Conservation (phyloP, 1,140 invertebrate genomes). For the Lucilia sericata region DNA sequence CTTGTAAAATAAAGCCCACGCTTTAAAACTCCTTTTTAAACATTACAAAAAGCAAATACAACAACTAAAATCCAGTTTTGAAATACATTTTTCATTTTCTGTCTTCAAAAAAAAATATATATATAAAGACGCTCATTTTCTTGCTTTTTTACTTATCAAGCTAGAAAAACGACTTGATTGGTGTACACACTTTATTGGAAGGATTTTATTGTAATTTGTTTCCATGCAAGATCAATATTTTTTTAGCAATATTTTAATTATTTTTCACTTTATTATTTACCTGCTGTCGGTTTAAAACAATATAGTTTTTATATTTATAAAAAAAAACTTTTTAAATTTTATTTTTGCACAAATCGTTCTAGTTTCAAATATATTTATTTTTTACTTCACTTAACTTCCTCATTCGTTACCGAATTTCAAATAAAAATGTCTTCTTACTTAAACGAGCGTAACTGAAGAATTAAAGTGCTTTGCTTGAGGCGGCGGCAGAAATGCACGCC, state of each 20-base stretch:
- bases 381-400: constrained; percentile 21
- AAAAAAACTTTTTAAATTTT: neutral
- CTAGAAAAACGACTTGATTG: neutral
- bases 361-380: neutral
- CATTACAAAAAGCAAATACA: neutral
- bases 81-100: neutral
- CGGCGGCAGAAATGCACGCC: constrained; percentile 24
- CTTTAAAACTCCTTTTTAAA: neutral
- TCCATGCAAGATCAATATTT: neutral
- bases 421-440: constrained; percentile 31
- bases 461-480: constrained; percentile 29
- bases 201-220: neutral
- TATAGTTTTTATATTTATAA: neutral
- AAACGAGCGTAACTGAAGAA: constrained; percentile 37
- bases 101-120: neutral
- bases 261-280: neutral
- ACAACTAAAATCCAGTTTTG: neutral
- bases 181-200: neutral
- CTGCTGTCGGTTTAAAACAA: neutral
- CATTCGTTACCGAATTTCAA: constrained; percentile 23
- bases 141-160: neutral
- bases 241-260: neutral
- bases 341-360: constrained; percentile 2
- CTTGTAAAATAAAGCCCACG: neutral
- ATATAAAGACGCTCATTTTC: neutral